phyloP scores from a whole-genome alignment of 2,797 vertebrate genomes.

The Esox masquinongy region DNA sequence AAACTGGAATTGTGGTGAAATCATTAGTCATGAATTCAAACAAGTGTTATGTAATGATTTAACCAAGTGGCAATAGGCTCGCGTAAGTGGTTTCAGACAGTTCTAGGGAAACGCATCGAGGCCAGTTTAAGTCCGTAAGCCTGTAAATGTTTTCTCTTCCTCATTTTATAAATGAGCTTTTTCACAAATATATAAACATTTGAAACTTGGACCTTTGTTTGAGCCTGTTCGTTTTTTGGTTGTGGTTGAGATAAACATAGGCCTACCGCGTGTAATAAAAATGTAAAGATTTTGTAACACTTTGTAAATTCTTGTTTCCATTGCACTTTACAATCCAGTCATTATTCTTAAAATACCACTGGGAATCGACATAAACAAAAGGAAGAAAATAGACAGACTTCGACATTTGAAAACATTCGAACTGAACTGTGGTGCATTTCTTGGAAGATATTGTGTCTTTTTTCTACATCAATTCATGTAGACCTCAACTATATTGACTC shows the following conservation, averaged over 20 bases:
- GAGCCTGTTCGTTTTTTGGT: constrained; percentile 14
- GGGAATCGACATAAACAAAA: not conserved
- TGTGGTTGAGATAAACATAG: not conserved
- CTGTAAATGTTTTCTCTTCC: not conserved
- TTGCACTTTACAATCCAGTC: not conserved
- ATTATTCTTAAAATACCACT: not conserved
- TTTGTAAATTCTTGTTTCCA: not conserved
- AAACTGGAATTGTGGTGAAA: not conserved
- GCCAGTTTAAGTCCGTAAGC: not conserved
- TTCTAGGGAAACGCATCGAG: not conserved
- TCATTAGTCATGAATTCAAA: not conserved
- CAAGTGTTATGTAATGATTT: not conserved
- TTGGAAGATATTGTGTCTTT: not conserved
- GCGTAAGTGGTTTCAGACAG: constrained; percentile 2
- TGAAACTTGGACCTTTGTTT: constrained; percentile 4
- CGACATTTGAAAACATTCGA: not conserved
- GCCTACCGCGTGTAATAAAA: not conserved
- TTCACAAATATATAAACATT: constrained; percentile 35
- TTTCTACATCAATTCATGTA: not conserved
- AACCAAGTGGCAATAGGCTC: not conserved
- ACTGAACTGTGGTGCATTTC: not conserved
- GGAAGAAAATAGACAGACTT: not conserved
- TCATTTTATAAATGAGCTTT: not conserved
- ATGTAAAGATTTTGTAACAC: not conserved
- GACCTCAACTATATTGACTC: not conserved